Conservation (phyloP, 2,113 vertebrate genomes). For the Gobio gobio region DNA sequence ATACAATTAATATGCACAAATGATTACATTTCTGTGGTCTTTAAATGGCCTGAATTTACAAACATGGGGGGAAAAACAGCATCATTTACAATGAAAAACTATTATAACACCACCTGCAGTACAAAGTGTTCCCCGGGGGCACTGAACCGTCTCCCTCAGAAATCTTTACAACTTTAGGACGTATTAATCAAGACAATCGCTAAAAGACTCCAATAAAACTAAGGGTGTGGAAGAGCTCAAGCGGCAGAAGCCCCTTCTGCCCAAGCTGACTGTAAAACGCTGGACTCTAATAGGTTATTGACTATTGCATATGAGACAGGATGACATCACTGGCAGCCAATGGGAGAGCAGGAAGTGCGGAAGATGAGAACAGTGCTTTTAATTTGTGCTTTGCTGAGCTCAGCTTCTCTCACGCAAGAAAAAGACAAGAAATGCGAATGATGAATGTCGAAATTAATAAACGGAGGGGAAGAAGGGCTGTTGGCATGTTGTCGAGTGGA, state of each 20-base stretch:
- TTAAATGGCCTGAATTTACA: constrained; percentile 2
- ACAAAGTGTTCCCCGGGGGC: constrained; percentile 7
- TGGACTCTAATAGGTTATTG: constrained; percentile 77
- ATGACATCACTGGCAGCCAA: constrained; percentile 81
- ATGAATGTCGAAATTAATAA: constrained; percentile 54
- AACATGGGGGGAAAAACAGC: not conserved
- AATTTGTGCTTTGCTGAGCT: constrained; percentile 73
- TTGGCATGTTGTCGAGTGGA: constrained; percentile 18
- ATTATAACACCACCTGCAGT: constrained; percentile 9
- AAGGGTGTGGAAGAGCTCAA: constrained; percentile 60
- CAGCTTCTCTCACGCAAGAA: constrained; percentile 62
- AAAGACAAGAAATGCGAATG: constrained; percentile 41
- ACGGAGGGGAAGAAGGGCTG: constrained; percentile 3
- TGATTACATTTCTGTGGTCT: not conserved
- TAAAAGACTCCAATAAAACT: constrained; percentile 69
- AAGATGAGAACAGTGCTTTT: constrained; percentile 63
- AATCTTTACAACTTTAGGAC: constrained; percentile 51
- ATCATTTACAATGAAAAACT: constrained; percentile 14
- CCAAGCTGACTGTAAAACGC: constrained; percentile 73
- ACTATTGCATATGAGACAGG: constrained; percentile 64
- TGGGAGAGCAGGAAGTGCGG: constrained; percentile 52
- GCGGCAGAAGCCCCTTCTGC: constrained; percentile 64
- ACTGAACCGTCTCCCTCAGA: constrained; percentile 42
- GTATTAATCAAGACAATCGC: constrained; percentile 63
- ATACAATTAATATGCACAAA: not conserved